Conservation (phyloP, 2,888 invertebrate genomes). For the Hypercompe scribonia region DNA sequence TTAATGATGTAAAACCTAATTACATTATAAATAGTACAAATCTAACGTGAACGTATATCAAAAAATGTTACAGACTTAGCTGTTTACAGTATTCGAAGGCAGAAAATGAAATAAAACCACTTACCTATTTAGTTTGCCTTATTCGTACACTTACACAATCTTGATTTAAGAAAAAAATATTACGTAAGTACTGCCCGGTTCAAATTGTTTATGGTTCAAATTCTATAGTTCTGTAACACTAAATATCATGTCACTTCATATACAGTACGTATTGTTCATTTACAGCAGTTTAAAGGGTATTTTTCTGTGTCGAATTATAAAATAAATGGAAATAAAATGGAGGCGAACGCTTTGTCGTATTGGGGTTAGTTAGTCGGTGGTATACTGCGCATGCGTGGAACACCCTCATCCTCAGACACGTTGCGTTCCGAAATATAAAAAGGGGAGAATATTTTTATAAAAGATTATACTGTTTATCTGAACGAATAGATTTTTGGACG, state of each 20-base stretch:
- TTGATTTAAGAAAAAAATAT: conserved; percentile 59
- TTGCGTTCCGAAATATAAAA: conserved; percentile 63
- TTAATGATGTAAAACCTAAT: conserved; percentile 18
- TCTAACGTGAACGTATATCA: neutral
- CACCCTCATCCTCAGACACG: conserved; percentile 50
- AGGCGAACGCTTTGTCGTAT: conserved; percentile 62
- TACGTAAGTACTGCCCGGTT: conserved; percentile 58
- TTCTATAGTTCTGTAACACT: conserved; percentile 48
- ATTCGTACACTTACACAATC: conserved; percentile 55
- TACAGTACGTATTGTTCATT: conserved; percentile 30
- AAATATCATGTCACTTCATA: conserved; percentile 38
- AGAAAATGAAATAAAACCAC: conserved; percentile 40
- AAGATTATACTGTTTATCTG: conserved; percentile 13
- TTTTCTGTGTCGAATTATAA: conserved; percentile 59
- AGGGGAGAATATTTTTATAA: conserved; percentile 26
- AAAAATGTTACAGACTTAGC: neutral
- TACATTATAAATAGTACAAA: neutral
- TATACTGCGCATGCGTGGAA: conserved; percentile 68
- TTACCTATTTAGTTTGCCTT: conserved; percentile 41
- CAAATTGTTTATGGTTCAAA: conserved; percentile 37
- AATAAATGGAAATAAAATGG: conserved; percentile 80
- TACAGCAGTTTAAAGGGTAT: conserved; percentile 33
- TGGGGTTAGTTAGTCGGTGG: conserved; percentile 68
- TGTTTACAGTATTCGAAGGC: conserved; percentile 27
- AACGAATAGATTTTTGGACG: neutral